phyloP scores from a whole-genome alignment of 2,888 invertebrate genomes.

The Osmoderma eremita region DNA sequence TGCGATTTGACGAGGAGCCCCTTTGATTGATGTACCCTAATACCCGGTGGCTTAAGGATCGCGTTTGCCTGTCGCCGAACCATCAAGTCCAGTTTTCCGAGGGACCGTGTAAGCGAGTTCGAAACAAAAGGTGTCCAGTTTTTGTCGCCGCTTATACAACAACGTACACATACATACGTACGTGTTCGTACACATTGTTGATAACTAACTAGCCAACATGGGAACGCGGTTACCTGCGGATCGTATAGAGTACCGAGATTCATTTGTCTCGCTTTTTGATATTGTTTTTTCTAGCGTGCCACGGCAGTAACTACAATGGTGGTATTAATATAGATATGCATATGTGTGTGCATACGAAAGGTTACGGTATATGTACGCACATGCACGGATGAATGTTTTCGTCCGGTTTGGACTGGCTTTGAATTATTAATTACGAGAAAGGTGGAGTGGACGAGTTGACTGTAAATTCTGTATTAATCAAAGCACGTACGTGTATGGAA shows the following conservation, averaged over 20 bases:
- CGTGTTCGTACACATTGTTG: slow-evolving; percentile 46
- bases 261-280: slow-evolving; percentile 33
- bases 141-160: slow-evolving; percentile 50
- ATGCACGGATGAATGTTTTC: slow-evolving; percentile 7
- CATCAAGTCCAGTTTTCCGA: slow-evolving; percentile 52
- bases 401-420: slow-evolving; percentile 11
- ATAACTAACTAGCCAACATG: slow-evolving; percentile 46
- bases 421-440: slow-evolving; percentile 20
- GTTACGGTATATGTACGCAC: background rate
- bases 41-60: slow-evolving; percentile 51
- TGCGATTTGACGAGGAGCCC: slow-evolving; percentile 46
- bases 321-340: slow-evolving; percentile 36
- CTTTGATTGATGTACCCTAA: slow-evolving; percentile 46
- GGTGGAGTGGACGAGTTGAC: slow-evolving; percentile 6
- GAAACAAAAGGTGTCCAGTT: slow-evolving; percentile 59
- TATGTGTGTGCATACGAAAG: slow-evolving; percentile 18
- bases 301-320: slow-evolving; percentile 23
- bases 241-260: slow-evolving; percentile 16
- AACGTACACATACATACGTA: slow-evolving; percentile 6
- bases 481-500: too few species aligned
- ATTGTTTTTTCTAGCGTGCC: slow-evolving; percentile 31
- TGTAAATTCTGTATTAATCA: too few species aligned
- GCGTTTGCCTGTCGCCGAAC: slow-evolving; percentile 49
- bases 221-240: slow-evolving; percentile 45
- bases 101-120: slow-evolving; percentile 58